phyloP scores from a whole-genome alignment of 2,113 vertebrate genomes.

The Bombycilla garrulus region DNA sequence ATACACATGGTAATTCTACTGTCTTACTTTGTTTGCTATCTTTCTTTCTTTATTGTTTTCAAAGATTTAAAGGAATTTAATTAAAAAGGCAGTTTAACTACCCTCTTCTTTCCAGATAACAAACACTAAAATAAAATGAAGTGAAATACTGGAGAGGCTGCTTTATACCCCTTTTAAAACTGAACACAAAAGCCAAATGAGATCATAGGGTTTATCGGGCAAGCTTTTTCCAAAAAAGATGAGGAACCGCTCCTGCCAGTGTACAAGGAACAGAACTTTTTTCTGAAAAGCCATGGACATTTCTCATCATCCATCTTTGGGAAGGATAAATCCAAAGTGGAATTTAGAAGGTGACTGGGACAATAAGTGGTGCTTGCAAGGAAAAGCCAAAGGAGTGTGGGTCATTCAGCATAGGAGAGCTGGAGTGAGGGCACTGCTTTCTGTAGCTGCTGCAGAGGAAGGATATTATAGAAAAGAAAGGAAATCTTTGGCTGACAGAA shows the following conservation, averaged over 20 bases:
- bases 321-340: not conserved
- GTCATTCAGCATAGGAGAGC: rapidly evolving
- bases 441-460: not conserved
- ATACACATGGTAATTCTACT: constrained; percentile 58
- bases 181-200: constrained; percentile 54
- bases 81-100: constrained; percentile 63
- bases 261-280: not conserved
- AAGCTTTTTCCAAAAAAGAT: constrained; percentile 6
- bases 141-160: constrained; percentile 29
- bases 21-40: constrained; percentile 48
- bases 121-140: constrained; percentile 44
- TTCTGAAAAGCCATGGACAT: not conserved
- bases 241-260: not conserved
- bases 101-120: constrained; percentile 43
- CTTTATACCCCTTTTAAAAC: constrained; percentile 37
- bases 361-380: not conserved
- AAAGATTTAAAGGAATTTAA: constrained; percentile 63
- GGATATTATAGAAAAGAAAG: not conserved
- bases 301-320: not conserved
- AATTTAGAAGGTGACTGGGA: not conserved
- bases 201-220: constrained; percentile 14
- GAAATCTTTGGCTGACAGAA: not conserved
- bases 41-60: constrained; percentile 50
- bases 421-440: not conserved
- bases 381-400: not conserved